Evolutionary conservation across 2,797 vertebrate species (phyloP).

Genomic region (Alauda arvensis): DNA sequence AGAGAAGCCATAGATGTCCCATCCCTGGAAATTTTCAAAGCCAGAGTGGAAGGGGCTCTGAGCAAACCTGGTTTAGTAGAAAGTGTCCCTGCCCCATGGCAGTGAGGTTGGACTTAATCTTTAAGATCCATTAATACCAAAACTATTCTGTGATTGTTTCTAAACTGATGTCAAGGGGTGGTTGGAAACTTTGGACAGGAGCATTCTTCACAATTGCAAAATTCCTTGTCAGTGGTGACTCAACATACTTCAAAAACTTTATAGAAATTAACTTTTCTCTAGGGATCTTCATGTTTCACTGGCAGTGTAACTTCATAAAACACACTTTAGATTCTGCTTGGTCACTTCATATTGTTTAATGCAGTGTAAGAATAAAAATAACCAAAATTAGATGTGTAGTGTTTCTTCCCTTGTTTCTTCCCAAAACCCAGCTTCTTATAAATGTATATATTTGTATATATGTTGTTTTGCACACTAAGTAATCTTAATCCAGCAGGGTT

Average conservation of each 20-base stretch:
- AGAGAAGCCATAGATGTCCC: background rate
- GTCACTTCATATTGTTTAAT: background rate
- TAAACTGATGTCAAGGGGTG: accelerated
- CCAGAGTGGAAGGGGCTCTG: background rate
- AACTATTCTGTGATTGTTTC: background rate
- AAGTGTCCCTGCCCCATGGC: background rate
- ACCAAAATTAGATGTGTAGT: background rate
- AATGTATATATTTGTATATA: background rate
- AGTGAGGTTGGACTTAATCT: background rate
- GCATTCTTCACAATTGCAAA: background rate
- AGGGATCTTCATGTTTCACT: background rate
- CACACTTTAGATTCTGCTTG: background rate
- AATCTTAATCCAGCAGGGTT: background rate
- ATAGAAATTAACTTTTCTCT: background rate
- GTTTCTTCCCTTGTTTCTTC: background rate
- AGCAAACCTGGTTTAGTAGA: background rate
- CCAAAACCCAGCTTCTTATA: background rate
- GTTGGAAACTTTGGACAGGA: background rate
- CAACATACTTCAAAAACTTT: background rate
- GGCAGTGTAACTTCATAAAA: background rate
- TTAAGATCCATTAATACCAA: background rate
- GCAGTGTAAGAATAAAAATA: background rate
- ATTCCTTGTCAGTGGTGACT: too few species aligned
- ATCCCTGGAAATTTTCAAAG: background rate
- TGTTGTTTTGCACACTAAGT: background rate